These are phyloP conservation scores for Isurus oxyrinchus DNA, from an alignment of 2,113 vertebrate species.

Conservation along the genomic window DNA sequence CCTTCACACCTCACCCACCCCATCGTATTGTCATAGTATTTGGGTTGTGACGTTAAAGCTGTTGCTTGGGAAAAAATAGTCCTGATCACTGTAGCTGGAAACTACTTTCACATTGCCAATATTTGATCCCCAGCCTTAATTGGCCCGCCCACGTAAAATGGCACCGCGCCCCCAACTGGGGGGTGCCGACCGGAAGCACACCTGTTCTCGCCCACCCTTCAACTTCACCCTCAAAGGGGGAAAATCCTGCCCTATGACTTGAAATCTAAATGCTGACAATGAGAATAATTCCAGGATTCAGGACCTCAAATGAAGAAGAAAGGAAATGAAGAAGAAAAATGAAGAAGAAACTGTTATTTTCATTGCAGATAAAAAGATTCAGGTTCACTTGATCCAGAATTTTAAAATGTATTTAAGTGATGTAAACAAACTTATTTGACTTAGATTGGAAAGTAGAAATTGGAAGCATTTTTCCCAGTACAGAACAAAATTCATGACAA, in stretches of 20 bases:
- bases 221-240: too few species aligned
- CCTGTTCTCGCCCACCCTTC: too few species aligned
- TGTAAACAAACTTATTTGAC: not conserved
- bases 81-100: not conserved
- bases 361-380: not conserved
- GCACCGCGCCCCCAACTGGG: too few species aligned
- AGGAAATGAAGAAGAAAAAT: too few species aligned
- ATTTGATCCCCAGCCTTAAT: not conserved
- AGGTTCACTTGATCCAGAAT: not conserved
- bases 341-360: not conserved
- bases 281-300: too few species aligned
- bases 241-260: not conserved
- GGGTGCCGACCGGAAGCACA: too few species aligned
- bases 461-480: not conserved
- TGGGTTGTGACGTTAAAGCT: not conserved
- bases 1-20: too few species aligned
- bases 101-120: not conserved
- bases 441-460: not conserved
- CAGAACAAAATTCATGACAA: not conserved
- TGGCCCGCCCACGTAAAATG: too few species aligned
- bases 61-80: not conserved
- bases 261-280: not conserved
- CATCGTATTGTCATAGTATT: too few species aligned
- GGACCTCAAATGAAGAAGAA: too few species aligned
- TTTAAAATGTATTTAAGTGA: not conserved